A percentile compares a stretch with the other conserved stretches of the same genome.
Evolutionary conservation across 2,888 invertebrate genomes (phyloP).

Genomic region (Drosophila prolongata): DNA sequence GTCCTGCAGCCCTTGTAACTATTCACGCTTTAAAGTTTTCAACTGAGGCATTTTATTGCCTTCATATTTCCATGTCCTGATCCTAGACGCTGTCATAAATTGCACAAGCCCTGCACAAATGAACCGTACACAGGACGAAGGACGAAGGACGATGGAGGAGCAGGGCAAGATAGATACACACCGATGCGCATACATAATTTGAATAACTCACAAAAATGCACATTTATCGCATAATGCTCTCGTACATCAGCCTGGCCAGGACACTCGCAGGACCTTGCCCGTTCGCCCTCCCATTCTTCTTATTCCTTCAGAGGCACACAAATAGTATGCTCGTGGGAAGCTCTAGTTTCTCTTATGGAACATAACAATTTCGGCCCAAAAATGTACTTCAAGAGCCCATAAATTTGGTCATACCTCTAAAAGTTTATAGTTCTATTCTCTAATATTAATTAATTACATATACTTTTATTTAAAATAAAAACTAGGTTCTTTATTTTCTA

Average conservation of each 20-base stretch:
- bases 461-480: too few relatives aligned
- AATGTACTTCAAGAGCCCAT: too few relatives aligned
- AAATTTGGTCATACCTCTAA: too few relatives aligned
- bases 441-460: too few relatives aligned
- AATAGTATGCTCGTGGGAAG: background rate
- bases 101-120: constrained; percentile 45
- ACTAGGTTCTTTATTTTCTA: too few relatives aligned
- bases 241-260: constrained; percentile 47
- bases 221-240: constrained; percentile 61
- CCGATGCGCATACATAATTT: constrained; percentile 48
- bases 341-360: background rate
- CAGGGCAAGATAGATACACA: constrained; percentile 9
- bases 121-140: constrained; percentile 27
- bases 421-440: too few relatives aligned
- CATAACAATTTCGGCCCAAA: too few relatives aligned
- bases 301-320: background rate
- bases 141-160: background rate
- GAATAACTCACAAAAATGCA: constrained; percentile 59
- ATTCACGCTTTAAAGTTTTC: constrained; percentile 18
- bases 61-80: constrained; percentile 51
- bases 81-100: constrained; percentile 48
- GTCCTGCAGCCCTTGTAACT: background rate
- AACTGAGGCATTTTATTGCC: constrained; percentile 44
- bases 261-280: constrained; percentile 14
- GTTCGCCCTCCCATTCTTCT: background rate